Base-by-base conservation (phyloP, 2,113 vertebrate genomes). In the Centropristis striata region DNA sequence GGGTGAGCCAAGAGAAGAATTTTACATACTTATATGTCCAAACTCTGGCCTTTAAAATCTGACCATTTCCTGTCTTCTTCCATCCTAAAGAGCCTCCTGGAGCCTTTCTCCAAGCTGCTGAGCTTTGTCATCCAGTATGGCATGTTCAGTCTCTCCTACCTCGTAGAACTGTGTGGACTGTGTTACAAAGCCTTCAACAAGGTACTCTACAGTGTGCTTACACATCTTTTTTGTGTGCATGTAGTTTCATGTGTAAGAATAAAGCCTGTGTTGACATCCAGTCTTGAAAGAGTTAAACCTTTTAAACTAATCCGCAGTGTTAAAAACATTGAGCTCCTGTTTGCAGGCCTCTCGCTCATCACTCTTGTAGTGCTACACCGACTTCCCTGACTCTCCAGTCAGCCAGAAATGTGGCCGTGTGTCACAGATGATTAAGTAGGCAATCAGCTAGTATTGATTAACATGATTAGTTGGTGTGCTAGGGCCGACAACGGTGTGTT, bases 61-160 rank as follows among this genome's bases (percentile, higher is more conserved):
- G 37, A 76, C 28, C 9, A 5, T 36, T 60, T 23, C 20, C 58
- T 8, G 3, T 61, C 25, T 60, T 73, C 23, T 87, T 83, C 47
- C n/a, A 88, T 50, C 54, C 91, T 90, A 23, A 94, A 99, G 98
- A 99, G 97, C 93, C 96, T 99, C 84, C 91, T 99, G 94, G 98
- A 99, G 80, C 97, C 98, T 11, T 98, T 98, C 92, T 99, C 98
- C 83, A 99, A 99, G 84, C 92, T 99, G 47, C 93, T 99, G 70
- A 98, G 97, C 86, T 99, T 99, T 86, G 96, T 99, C 18, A 98
- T 99, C 92, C 98, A 99, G 95, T 98, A 99, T 69, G 97, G 97
- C 9, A 91, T 96, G 64, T 99, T 99, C 91, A 97, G 96, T 36
- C 93, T 99, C 80, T 97, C 97, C 66, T 98, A 98, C 92, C 93